Evolutionary conservation across 1,140 invertebrate species (phyloP).

Genomic region (Yoshiicerus persimilis): DNA sequence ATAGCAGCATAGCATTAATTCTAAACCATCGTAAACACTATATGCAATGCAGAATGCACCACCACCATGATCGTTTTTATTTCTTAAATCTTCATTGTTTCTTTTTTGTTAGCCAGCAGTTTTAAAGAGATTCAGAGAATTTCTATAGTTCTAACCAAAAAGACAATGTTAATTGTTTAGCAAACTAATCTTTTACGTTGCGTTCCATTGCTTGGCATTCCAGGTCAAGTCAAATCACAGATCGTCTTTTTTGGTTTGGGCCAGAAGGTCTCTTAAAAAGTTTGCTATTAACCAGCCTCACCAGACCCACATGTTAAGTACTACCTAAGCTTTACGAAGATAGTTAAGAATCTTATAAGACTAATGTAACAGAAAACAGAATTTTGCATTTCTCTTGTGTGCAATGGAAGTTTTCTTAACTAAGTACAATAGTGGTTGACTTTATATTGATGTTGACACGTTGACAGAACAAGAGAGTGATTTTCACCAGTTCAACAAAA

Average conservation of each 20-base stretch:
- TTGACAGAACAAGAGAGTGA: not conserved
- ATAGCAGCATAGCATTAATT: not conserved
- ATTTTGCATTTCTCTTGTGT: not conserved
- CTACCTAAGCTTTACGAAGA: not conserved
- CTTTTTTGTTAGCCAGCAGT: not conserved
- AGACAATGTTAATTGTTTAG: not conserved
- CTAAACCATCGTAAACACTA: too few species aligned
- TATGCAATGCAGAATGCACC: too few species aligned
- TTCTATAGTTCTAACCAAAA: not conserved
- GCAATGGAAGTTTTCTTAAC: not conserved
- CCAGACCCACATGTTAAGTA: not conserved
- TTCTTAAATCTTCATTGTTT: not conserved
- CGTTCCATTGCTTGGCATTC: slow-evolving; percentile 15
- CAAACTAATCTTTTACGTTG: not conserved
- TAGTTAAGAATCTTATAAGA: not conserved
- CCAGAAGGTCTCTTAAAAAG: not conserved
- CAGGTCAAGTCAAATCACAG: not conserved
- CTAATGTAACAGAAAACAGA: not conserved
- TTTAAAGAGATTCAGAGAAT: not conserved
- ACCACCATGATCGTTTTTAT: too few species aligned
- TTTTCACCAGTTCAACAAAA: not conserved
- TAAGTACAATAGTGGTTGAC: not conserved
- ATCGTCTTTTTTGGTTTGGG: not conserved
- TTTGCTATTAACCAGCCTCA: not conserved
- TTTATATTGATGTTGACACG: not conserved